Evolutionary conservation across 2,113 vertebrate genomes (phyloP), one percentile per base, ranked within the genome.

Genomic region (Zosterops lateralis): DNA sequence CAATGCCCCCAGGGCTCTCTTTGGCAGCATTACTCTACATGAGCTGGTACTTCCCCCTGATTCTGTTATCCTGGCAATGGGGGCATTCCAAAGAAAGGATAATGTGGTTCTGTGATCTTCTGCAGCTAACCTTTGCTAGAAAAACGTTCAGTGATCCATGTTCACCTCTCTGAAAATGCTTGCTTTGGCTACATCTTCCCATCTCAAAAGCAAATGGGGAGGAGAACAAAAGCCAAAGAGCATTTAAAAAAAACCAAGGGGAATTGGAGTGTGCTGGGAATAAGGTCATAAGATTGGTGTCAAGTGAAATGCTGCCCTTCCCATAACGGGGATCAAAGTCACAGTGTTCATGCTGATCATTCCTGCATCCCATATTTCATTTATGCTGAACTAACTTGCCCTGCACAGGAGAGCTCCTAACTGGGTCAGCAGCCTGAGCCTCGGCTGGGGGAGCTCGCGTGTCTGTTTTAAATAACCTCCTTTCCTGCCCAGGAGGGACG

Each of bases 401-500:
- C 40, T 68, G 57, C 17, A 17, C 2, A 0, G 2, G 22, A 38
- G 36, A 79, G 48, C 44, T 65, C 53, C 80, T 57, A n/a, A 72
- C 36, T 22, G 13, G 53, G 61, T 32, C 70, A 90, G 54, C 47
- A 61, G 62, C 40, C 51, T 40, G 31, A 17, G 68, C n/a, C 29
- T 51, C 10, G 0, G 0, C 7, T 1, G 0, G n/a, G 50, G 50
- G 29, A 79, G 38, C 60, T 28, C 12, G 4, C 6, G 34, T 47
- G 75, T 24, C 74, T 0, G 3, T 10, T 65, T 61, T 34, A 70
- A 79, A 76, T 47, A 50, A 47, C 21, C 1, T 19, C 12, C 34
- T 65, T n/a, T 84, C 77, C 64, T 54, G 51, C 21, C 70, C 40
- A 10, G 6, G 70, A 85, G 44, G 76, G 17, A 15, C 19, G 4